These are phyloP conservation scores for Apamea anceps DNA, from an alignment of 2,888 invertebrate species.

Conservation along the genomic window DNA sequence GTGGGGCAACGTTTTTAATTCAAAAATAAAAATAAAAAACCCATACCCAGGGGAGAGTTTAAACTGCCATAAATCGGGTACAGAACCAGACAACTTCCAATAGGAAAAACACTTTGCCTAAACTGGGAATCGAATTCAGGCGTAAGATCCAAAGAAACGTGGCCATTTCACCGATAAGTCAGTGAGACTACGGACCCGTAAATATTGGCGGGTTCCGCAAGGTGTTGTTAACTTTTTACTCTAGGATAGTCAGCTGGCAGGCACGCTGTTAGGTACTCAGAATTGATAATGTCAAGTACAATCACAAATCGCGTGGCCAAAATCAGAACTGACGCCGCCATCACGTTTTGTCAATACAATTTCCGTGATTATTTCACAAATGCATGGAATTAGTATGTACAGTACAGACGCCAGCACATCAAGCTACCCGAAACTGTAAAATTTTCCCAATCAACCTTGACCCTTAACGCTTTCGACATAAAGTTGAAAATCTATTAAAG, in stretches of 20 bases:
- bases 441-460: no score
- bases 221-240: background rate
- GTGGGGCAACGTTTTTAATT: no score
- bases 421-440: no score
- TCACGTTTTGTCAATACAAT: background rate
- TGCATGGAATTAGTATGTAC: background rate
- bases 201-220: background rate
- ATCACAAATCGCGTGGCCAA: background rate
- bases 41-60: no score
- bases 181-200: background rate
- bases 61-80: background rate
- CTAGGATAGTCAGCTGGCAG: background rate
- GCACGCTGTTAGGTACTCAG: background rate
- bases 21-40: no score
- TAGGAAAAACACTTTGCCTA: background rate
- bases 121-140: background rate
- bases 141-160: no score
- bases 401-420: no score
- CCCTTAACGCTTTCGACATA: no score
- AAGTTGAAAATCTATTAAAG: no score
- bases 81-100: background rate
- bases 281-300: background rate
- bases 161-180: no score
- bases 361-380: background rate
- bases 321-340: background rate